These are phyloP conservation scores for Holacanthella duospinosa DNA, from an alignment of 2,888 invertebrate species.

Conservation along the genomic window DNA sequence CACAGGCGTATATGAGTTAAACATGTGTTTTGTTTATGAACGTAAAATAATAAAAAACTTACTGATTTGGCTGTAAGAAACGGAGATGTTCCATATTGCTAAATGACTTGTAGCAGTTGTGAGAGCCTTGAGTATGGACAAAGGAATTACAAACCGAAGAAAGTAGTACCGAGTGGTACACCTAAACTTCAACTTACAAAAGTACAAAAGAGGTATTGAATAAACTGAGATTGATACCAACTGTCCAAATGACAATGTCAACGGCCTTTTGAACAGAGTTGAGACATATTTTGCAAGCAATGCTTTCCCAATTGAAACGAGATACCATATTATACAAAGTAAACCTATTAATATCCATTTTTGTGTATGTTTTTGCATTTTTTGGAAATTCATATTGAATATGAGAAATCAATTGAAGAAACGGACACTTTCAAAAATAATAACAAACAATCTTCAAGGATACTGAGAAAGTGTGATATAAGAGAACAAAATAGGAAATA, in stretches of 20 bases:
- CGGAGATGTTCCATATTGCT: slow-evolving; percentile 83
- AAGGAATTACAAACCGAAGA: background rate
- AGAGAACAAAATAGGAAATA: no score
- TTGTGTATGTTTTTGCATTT: no score
- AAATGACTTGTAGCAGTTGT: background rate
- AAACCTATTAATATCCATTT: no score
- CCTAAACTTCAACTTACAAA: background rate
- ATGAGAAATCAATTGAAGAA: no score
- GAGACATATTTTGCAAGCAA: background rate
- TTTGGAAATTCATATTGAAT: no score
- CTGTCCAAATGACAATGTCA: slow-evolving; percentile 4
- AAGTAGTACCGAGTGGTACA: background rate
- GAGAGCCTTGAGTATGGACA: slow-evolving; percentile 1
- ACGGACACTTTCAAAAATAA: no score
- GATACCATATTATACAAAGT: slow-evolving; percentile 4
- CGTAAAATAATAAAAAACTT: no score
- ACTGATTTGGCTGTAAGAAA: slow-evolving; percentile 72
- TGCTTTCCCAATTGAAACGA: background rate
- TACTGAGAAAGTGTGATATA: no score
- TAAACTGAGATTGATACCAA: background rate
- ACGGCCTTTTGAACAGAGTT: slow-evolving; percentile 1
- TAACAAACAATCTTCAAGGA: no score
- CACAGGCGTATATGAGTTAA: no score
- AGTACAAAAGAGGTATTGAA: slow-evolving; percentile 3
- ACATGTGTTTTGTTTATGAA: no score